A percentile compares a stretch with the other conserved stretches of the same genome.
These are phyloP conservation scores for Ianthella basta DNA, from an alignment of 37 sponge, comb jelly and placozoan genomes.

Conservation along the genomic window DNA sequence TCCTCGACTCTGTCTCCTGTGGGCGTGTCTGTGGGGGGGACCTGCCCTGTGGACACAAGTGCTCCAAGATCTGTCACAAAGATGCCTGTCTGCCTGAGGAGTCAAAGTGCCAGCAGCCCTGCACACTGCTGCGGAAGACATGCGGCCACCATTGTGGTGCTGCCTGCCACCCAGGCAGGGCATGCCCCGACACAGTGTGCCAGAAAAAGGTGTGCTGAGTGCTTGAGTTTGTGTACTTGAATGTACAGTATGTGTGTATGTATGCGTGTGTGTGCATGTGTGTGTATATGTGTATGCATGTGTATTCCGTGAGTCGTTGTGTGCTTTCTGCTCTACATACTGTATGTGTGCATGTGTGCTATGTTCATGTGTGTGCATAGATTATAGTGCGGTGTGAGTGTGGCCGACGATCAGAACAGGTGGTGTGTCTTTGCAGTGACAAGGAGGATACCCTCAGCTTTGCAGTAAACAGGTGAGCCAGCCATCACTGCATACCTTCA, in stretches of 20 bases:
- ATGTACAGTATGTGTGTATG: slow-evolving; percentile 48
- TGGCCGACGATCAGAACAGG: background rate
- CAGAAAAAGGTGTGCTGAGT: slow-evolving; percentile 44
- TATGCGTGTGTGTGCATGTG: slow-evolving; percentile 41
- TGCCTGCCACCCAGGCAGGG: slow-evolving; percentile 72
- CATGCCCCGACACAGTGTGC: slow-evolving; percentile 73
- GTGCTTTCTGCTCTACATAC: too few species aligned
- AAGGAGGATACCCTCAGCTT: background rate
- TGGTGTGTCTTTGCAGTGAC: background rate
- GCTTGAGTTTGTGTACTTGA: slow-evolving; percentile 40
- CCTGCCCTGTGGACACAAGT: slow-evolving; percentile 6
- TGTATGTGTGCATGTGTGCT: slow-evolving; percentile 25
- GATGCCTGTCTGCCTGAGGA: slow-evolving; percentile 59
- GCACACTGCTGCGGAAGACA: slow-evolving; percentile 41
- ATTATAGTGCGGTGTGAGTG: slow-evolving; percentile 17
- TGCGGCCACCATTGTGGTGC: slow-evolving; percentile 80
- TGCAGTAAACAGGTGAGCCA: slow-evolving; percentile 18
- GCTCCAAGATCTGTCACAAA: slow-evolving; percentile 69
- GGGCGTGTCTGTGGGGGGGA: slow-evolving; percentile 17
- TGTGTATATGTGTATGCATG: slow-evolving; percentile 49
- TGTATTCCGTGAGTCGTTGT: slow-evolving; percentile 20
- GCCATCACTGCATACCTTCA: too few species aligned
- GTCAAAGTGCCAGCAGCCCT: slow-evolving; percentile 75
- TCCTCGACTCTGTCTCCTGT: slow-evolving; percentile 27
- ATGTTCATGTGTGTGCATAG: background rate